Evolutionary conservation across 2,113 vertebrate species (phyloP).

Genomic region (Saccopteryx leptura): DNA sequence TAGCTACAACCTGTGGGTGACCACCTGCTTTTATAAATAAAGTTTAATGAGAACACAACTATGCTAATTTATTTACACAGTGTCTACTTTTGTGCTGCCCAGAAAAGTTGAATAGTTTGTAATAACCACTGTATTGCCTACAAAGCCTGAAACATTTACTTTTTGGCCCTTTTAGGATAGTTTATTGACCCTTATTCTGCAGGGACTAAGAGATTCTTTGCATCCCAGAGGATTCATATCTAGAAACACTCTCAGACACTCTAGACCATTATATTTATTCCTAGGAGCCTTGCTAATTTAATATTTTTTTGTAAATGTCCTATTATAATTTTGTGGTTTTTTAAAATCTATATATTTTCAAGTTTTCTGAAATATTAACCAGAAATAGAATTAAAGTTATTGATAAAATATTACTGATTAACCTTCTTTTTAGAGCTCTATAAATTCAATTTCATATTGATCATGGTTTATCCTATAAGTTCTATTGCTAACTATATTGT

Average conservation of each 20-base stretch:
- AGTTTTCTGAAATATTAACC: constrained; percentile 33
- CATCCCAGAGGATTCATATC: not conserved
- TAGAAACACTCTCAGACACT: constrained; percentile 70
- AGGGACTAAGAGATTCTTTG: not conserved
- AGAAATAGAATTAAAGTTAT: not conserved
- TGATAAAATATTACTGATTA: not conserved
- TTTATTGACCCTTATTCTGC: not conserved
- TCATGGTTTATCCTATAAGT: constrained; percentile 39
- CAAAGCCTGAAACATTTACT: not conserved
- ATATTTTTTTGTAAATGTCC: constrained; percentile 56
- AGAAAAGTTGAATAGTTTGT: constrained; percentile 12
- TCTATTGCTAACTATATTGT: not conserved
- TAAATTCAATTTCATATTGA: constrained; percentile 66
- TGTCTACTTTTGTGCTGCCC: not conserved
- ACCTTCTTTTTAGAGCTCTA: not conserved
- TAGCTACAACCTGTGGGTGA: not conserved
- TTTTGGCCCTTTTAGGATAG: not conserved
- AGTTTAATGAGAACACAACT: not conserved
- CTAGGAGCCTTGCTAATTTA: constrained; percentile 66
- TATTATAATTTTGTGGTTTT: constrained; percentile 8
- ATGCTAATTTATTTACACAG: constrained; percentile 13
- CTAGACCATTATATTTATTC: constrained; percentile 41
- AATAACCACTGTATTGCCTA: not conserved
- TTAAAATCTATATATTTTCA: not conserved
- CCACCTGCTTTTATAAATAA: not conserved